Conservation (phyloP, 2,113 vertebrate species). For the Pteruthius melanotis region DNA sequence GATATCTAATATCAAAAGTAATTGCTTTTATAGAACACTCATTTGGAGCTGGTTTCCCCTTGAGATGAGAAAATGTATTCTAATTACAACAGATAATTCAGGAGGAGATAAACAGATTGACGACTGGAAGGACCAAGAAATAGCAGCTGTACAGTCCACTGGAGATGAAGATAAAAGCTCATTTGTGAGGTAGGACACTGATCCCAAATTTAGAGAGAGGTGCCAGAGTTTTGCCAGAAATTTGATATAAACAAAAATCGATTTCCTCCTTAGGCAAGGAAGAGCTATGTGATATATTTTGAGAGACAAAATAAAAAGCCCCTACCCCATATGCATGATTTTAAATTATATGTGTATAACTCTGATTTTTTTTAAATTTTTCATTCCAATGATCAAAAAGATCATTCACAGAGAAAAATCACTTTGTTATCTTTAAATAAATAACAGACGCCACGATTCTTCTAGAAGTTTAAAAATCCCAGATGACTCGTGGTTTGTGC, state of each 20-base stretch:
- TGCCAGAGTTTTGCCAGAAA: neutral
- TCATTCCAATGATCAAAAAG: neutral
- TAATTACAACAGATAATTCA: conserved; percentile 56
- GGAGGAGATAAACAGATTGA: conserved; percentile 65
- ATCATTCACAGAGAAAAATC: neutral
- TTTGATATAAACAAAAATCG: neutral
- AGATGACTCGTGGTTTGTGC: neutral
- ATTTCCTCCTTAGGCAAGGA: neutral
- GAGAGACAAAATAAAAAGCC: neutral
- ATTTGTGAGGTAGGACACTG: neutral
- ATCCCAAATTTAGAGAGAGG: neutral
- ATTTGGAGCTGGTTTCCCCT: conserved; percentile 44
- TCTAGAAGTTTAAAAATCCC: conserved; percentile 29
- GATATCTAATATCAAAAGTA: conserved; percentile 55
- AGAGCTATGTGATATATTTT: neutral
- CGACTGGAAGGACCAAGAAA: conserved; percentile 22
- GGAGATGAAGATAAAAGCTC: neutral
- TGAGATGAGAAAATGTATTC: conserved; percentile 47
- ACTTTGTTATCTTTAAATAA: neutral
- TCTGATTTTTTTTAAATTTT: neutral
- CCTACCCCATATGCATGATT: neutral
- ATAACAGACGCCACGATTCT: neutral
- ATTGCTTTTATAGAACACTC: conserved; percentile 57
- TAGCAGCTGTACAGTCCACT: neutral
- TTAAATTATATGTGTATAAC: neutral